A percentile compares a stretch with the other conserved stretches of the same genome.
phyloP scores from a whole-genome alignment of 2,113 vertebrate genomes.

The Picathartes gymnocephalus region DNA sequence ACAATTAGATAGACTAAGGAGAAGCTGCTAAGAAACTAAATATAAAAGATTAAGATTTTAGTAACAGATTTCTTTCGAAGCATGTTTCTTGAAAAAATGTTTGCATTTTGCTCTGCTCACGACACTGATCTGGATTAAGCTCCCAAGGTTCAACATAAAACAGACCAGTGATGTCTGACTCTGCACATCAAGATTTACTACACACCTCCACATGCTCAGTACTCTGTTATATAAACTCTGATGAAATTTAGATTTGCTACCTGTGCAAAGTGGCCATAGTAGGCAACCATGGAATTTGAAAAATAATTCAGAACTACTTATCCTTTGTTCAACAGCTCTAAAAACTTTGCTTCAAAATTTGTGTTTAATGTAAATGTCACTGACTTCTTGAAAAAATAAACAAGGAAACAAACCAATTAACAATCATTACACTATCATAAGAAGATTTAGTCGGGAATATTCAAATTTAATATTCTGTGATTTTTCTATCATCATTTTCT shows the following conservation, averaged over 20 bases:
- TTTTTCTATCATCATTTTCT: background rate
- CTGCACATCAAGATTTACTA: background rate
- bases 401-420: background rate
- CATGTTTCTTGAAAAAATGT: background rate
- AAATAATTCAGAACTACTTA: background rate
- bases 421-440: background rate
- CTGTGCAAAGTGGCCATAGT: background rate
- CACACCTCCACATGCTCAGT: background rate
- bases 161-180: background rate
- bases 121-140: background rate
- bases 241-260: background rate
- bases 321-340: background rate
- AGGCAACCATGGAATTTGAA: background rate
- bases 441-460: background rate
- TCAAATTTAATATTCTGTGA: background rate
- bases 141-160: background rate
- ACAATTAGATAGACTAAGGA: constrained; percentile 62
- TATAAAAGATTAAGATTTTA: constrained; percentile 48
- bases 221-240: background rate
- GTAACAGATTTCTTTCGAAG: constrained; percentile 51
- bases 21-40: constrained; percentile 67
- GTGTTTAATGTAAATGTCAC: background rate
- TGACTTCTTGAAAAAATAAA: background rate
- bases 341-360: background rate
- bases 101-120: background rate